Evolutionary conservation across 2,113 vertebrate genomes (phyloP).

Genomic region (Psephotus haematonotus): DNA sequence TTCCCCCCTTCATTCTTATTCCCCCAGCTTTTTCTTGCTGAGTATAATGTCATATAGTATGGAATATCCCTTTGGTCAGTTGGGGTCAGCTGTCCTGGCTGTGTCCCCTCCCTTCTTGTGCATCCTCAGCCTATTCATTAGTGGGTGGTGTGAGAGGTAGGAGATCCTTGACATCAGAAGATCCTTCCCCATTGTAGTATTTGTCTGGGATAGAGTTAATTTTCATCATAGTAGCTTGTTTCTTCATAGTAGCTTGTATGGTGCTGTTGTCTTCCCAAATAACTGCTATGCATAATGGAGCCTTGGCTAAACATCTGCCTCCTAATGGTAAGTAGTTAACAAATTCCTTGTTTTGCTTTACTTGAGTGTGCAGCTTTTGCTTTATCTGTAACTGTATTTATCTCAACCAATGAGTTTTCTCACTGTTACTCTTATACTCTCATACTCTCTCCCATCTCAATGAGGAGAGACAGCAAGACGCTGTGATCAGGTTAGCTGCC

Average conservation of each 20-base stretch:
- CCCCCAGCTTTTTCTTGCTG: background rate
- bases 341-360: background rate
- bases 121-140: background rate
- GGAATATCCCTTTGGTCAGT: background rate
- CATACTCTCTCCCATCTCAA: background rate
- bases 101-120: background rate
- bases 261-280: background rate
- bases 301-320: background rate
- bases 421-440: background rate
- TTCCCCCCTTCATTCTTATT: background rate
- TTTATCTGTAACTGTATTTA: background rate
- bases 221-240: background rate
- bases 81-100: background rate
- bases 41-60: background rate
- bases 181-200: background rate
- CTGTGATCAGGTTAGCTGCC: background rate
- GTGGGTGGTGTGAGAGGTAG: background rate
- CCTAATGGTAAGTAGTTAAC: background rate
- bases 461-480: background rate
- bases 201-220: background rate
- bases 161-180: background rate
- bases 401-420: background rate
- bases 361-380: background rate
- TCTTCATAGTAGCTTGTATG: background rate
- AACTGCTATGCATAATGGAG: rapidly evolving